A percentile compares a stretch with the other conserved stretches of the same genome.
These are phyloP conservation scores for Piaya cayana DNA, from an alignment of 2,113 vertebrate genomes.

Conservation along the genomic window DNA sequence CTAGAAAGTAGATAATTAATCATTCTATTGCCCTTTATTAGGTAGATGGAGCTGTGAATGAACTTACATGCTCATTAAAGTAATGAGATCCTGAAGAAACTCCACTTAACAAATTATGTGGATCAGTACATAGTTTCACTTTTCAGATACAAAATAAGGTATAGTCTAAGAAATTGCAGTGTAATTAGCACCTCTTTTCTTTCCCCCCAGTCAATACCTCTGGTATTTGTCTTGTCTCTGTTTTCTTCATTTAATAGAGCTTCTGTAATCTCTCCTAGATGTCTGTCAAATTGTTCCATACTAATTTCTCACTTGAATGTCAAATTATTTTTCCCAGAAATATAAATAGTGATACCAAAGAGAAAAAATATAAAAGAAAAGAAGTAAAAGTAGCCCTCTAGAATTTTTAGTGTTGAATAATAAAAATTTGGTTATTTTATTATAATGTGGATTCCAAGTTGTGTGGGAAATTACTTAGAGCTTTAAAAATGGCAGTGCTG, in stretches of 20 bases:
- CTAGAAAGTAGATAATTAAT: conserved; percentile 18
- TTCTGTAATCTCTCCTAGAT: not conserved
- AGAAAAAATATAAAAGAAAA: not conserved
- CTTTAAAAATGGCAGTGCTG: not conserved
- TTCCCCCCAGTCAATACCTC: not conserved
- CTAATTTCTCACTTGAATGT: not conserved
- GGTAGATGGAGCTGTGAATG: not conserved
- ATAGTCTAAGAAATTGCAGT: not conserved
- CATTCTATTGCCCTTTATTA: conserved; percentile 48
- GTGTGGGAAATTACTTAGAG: not conserved
- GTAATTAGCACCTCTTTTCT: conserved; percentile 20
- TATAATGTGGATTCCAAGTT: not conserved
- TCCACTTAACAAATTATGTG: conserved; percentile 3
- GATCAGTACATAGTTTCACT: not conserved
- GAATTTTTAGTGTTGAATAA: not conserved
- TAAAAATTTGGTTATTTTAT: not conserved
- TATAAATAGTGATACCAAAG: not conserved
- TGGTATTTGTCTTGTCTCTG: not conserved
- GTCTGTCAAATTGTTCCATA: not conserved
- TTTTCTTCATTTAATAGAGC: not conserved
- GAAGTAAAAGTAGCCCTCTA: not conserved
- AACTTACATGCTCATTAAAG: conserved; percentile 24
- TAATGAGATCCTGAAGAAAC: conserved; percentile 12
- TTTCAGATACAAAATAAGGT: not conserved
- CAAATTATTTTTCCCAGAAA: not conserved